These are phyloP conservation scores for Nothura maculosa DNA, from an alignment of 2,797 vertebrate genomes.

Conservation along the genomic window DNA sequence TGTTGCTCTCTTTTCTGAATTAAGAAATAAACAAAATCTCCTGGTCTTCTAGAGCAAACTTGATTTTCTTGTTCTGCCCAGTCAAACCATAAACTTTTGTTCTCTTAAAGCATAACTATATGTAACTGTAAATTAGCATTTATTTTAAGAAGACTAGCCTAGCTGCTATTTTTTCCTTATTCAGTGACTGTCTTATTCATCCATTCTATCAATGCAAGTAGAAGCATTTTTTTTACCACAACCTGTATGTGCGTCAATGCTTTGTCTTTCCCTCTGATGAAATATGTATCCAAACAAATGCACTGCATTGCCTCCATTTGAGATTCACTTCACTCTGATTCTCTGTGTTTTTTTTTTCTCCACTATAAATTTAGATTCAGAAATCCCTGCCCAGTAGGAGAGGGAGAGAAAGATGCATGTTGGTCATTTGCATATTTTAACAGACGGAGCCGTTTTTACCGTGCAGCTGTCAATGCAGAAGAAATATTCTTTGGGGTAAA, in stretches of 20 bases:
- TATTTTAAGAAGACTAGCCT: background rate
- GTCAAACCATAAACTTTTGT: background rate
- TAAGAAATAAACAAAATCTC: background rate
- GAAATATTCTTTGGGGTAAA: slow-evolving; percentile 74
- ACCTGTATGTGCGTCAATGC: fast-evolving
- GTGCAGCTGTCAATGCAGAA: slow-evolving; percentile 68
- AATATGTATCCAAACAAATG: background rate
- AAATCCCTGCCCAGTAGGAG: slow-evolving; percentile 73
- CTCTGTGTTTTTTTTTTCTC: background rate
- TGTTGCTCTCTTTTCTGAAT: background rate
- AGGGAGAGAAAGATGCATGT: slow-evolving; percentile 38
- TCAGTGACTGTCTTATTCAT: background rate
- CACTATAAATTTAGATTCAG: slow-evolving; percentile 67
- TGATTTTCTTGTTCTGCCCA: background rate
- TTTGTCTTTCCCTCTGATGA: background rate
- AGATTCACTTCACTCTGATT: background rate
- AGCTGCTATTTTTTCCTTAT: background rate
- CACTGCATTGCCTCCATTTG: fast-evolving
- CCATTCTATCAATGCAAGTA: background rate
- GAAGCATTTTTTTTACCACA: background rate
- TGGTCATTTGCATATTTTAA: slow-evolving; percentile 74
- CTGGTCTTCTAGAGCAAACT: background rate
- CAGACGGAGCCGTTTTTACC: slow-evolving; percentile 65
- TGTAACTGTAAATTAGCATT: background rate
- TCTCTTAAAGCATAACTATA: background rate